Conservation (phyloP, 2,797 vertebrate species). For the Champsocephalus gunnari region DNA sequence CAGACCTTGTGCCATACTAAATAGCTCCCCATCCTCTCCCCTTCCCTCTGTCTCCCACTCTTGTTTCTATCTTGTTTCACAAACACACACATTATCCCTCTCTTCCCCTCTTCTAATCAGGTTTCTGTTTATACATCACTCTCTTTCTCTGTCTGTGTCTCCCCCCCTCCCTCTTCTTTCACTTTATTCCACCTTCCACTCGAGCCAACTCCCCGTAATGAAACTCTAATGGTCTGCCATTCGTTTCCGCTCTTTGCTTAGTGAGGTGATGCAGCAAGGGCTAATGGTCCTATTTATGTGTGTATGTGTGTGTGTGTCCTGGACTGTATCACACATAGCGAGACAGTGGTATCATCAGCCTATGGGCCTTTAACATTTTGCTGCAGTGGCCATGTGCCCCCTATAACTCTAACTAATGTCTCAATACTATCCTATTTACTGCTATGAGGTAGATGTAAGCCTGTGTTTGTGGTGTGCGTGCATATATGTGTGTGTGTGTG, state of each 20-base stretch:
- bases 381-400: constrained; percentile 60
- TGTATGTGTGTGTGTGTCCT: constrained; percentile 36
- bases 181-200: constrained; percentile 68
- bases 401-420: constrained; percentile 73
- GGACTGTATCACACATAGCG: constrained; percentile 64
- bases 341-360: constrained; percentile 56
- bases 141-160: constrained; percentile 26
- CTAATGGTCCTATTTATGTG: constrained; percentile 77
- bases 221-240: constrained; percentile 82
- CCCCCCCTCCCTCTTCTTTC: constrained; percentile 15
- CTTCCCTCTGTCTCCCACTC: constrained; percentile 6
- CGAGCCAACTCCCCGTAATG: constrained; percentile 75
- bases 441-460: constrained; percentile 44
- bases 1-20: constrained; percentile 51
- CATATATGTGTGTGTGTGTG: constrained; percentile 19
- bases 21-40: constrained; percentile 41
- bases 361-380: constrained; percentile 61
- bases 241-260: constrained; percentile 80
- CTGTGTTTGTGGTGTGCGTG: constrained; percentile 10
- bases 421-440: constrained; percentile 61
- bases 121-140: constrained; percentile 57
- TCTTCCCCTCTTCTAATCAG: constrained; percentile 42
- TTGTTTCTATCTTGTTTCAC: constrained; percentile 35
- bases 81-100: constrained; percentile 12
- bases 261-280: constrained; percentile 75